These are phyloP conservation scores for Rhodeus uyekii DNA, from an alignment of 2,797 vertebrate genomes.

Conservation along the genomic window DNA sequence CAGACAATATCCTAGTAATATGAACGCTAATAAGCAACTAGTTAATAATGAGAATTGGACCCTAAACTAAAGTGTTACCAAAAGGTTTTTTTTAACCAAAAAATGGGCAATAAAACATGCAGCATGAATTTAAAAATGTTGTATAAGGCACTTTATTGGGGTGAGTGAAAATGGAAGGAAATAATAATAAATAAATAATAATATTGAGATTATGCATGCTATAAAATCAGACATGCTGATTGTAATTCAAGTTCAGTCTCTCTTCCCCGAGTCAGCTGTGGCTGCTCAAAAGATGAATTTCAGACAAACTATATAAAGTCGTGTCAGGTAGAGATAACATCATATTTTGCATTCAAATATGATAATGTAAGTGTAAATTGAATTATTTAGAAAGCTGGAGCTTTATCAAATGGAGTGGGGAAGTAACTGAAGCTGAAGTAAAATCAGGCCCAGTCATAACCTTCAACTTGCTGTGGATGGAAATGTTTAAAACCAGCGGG, in stretches of 20 bases:
- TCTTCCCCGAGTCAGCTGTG: slow-evolving; percentile 27
- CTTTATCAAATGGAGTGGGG: neutral
- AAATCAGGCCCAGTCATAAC: neutral
- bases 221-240: neutral
- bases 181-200: neutral
- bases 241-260: slow-evolving; percentile 17
- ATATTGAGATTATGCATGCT: neutral
- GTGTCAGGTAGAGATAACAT: neutral
- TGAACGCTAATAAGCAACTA: too few relatives aligned
- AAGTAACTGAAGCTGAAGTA: slow-evolving; percentile 2
- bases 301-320: neutral
- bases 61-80: too few relatives aligned
- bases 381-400: slow-evolving; percentile 1
- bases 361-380: neutral
- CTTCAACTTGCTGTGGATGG: neutral
- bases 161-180: neutral
- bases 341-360: neutral
- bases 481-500: too few relatives aligned
- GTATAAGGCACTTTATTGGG: neutral
- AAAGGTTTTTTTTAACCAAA: too few relatives aligned
- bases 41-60: too few relatives aligned
- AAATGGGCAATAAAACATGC: slow-evolving; percentile 11
- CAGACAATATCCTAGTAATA: too few relatives aligned
- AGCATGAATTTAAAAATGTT: neutral
- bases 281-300: neutral